phyloP scores from a whole-genome alignment of 92 coral and sea anemone genomes.

The Epizoanthus scotinus region DNA sequence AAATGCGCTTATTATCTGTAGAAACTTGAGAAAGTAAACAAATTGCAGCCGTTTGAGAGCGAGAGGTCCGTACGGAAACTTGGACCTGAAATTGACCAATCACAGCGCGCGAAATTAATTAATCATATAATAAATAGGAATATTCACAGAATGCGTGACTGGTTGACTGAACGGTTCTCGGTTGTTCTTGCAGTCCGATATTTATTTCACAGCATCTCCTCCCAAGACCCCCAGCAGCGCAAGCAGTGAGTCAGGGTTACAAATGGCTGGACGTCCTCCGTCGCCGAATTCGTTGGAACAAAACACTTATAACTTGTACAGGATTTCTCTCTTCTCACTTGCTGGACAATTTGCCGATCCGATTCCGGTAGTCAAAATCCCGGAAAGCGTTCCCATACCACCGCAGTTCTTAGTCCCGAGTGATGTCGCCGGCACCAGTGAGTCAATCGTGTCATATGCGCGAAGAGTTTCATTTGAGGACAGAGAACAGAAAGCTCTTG shows the following conservation, averaged over 20 bases:
- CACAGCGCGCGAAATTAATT: too few relatives aligned
- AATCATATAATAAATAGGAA: neutral
- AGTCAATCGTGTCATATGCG: conserved; percentile 11
- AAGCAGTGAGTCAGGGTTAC: conserved; percentile 25
- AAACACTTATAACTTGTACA: conserved; percentile 56
- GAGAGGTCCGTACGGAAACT: too few relatives aligned
- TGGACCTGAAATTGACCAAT: too few relatives aligned
- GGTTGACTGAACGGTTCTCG: neutral
- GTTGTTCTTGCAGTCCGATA: conserved; percentile 71
- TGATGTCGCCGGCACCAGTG: neutral
- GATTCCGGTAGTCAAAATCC: conserved; percentile 57
- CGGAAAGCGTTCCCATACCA: conserved; percentile 43
- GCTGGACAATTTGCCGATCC: conserved; percentile 86
- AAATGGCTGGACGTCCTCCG: conserved; percentile 39
- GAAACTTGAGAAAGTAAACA: too few relatives aligned
- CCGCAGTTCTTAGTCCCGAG: conserved; percentile 40
- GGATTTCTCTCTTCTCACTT: conserved; percentile 71
- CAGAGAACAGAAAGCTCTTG: conserved; percentile 2
- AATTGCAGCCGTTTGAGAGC: too few relatives aligned
- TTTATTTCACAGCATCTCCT: conserved; percentile 89
- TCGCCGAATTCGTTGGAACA: conserved; percentile 47
- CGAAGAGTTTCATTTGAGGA: conserved; percentile 33
- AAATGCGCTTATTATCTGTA: too few relatives aligned
- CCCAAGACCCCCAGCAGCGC: conserved; percentile 60
- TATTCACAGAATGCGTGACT: neutral